phyloP scores from a whole-genome alignment of 2,113 vertebrate species.

The Xerus inauris region DNA sequence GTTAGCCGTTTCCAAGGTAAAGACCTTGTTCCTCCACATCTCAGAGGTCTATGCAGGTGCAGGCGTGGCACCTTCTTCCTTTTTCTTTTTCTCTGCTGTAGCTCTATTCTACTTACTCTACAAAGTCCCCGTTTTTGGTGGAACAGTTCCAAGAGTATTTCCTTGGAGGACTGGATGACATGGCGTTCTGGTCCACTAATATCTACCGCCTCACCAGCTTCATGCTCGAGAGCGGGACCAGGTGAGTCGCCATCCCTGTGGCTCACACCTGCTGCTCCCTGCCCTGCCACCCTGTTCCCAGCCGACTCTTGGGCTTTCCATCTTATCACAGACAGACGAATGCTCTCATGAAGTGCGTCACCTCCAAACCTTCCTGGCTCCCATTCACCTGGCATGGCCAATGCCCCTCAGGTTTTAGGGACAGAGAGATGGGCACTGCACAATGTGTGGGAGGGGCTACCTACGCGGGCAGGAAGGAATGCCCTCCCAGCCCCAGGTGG shows the following conservation, averaged over 20 bases:
- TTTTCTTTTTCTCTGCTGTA: conserved; percentile 56
- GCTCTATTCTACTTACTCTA: conserved; percentile 86
- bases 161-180: conserved; percentile 89
- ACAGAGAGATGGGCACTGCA: neutral
- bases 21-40: neutral
- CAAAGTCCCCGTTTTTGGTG: conserved; percentile 88
- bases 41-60: fast-evolving
- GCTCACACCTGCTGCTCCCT: neutral
- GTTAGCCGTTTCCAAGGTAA: conserved; percentile 86
- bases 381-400: neutral
- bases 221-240: conserved; percentile 88
- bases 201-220: conserved; percentile 84
- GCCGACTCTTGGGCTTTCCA: neutral
- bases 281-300: fast-evolving
- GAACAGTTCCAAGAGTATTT: conserved; percentile 90
- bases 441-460: neutral
- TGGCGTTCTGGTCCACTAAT: conserved; percentile 87
- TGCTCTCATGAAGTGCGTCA: neutral
- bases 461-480: neutral
- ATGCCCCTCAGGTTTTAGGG: neutral
- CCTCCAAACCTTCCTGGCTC: neutral
- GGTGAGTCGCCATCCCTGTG: conserved; percentile 68
- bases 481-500: fast-evolving
- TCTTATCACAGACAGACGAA: neutral
- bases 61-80: neutral